Evolutionary conservation across 2,888 invertebrate species (phyloP), one percentile per base, ranked within the genome.

Genomic region (Xestobium rufovillosum): DNA sequence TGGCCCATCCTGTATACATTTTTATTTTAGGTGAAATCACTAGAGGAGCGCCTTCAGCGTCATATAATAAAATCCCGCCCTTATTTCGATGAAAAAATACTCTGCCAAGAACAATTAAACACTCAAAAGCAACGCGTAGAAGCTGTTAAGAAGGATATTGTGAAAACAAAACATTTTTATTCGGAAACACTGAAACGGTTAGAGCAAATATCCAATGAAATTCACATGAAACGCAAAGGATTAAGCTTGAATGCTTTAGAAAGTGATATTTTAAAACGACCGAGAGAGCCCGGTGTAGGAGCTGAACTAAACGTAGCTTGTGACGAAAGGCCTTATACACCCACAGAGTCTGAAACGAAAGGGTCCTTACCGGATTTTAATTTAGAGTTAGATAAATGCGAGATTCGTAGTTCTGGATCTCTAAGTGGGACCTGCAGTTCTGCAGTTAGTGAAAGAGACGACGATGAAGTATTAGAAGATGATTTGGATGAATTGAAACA

Each of bases 131-230:
- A 76, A 48, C 78, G 86, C 55, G 87, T 92, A 11, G 83, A 85
- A 52, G 77, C 78, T 48, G 69, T 95, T 9, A 88, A 91, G 55
- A 74, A 76, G 37, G 80, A 83, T 34, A 85, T 95, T 31, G 72
- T 77, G 10, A 76, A 76, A 55, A 81, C 88, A 2, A 95, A 95
- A 63, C 71, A 68, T 44, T 77, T 82, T 30, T 94, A 95, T 65
- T 75, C 89, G 1, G 78, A 78, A 43, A 85, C 91, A 0, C 70
- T 95, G 28, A 80, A 82, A 48, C 80, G 83, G 45, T 70, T 95
- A 15, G 94, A 94, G 63, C 78, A 81, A 49, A 94, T 95, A 42
- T 92, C 92, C 4, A 90, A 92, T 66, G 89, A 91, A 57, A 92
- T 91, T 47, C 90, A 91, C 60, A 66, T 69, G 57, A 76, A 77